phyloP scores from a whole-genome alignment of 2,113 vertebrate genomes.

The Bucco capensis region DNA sequence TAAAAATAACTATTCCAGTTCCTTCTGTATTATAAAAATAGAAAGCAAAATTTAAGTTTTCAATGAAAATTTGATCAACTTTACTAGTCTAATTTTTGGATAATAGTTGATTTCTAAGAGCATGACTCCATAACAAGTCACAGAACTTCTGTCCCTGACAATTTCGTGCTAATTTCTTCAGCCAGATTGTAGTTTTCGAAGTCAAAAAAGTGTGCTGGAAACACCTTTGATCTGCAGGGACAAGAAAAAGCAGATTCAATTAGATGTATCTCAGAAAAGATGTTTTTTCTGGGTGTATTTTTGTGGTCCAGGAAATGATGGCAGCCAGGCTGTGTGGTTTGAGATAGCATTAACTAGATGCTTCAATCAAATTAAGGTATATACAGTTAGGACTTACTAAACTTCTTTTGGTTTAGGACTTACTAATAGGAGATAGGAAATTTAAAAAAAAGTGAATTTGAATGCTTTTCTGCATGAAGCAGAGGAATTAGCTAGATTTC shows the following conservation, averaged over 20 bases:
- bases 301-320: not conserved
- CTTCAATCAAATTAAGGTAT: not conserved
- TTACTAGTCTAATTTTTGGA: not conserved
- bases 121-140: not conserved
- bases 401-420: not conserved
- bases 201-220: not conserved
- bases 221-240: not conserved
- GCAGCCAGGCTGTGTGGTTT: not conserved
- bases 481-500: not conserved
- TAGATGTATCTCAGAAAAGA: not conserved
- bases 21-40: not conserved
- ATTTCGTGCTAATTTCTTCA: not conserved
- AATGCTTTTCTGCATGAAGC: not conserved
- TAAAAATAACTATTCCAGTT: not conserved
- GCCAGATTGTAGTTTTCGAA: not conserved
- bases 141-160: not conserved
- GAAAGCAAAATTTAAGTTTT: not conserved
- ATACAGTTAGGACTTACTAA: rapidly evolving
- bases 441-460: not conserved
- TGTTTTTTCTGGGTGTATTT: not conserved
- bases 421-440: not conserved
- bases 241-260: not conserved
- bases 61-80: not conserved
- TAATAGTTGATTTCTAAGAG: not conserved
- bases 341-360: not conserved